Evolutionary conservation across 2,888 invertebrate species (phyloP).

Genomic region (Liopterus haemorrhoidalis): DNA sequence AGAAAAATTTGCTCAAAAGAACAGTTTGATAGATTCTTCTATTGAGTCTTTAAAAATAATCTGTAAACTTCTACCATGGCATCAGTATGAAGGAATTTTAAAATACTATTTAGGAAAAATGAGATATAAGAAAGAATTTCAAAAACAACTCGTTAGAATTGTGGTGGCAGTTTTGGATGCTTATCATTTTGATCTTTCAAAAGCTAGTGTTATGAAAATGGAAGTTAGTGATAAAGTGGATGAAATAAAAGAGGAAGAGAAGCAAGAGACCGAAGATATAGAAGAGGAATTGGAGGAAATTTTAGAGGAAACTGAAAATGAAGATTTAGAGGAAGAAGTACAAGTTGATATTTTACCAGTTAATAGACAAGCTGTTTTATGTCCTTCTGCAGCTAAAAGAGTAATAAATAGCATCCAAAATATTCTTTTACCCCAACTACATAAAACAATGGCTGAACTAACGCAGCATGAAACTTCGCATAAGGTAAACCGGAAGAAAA

Average conservation of each 20-base stretch:
- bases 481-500: slow-evolving; percentile 67
- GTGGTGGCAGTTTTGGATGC: slow-evolving; percentile 76
- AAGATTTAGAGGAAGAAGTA: slow-evolving; percentile 34
- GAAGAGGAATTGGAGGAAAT: slow-evolving; percentile 44
- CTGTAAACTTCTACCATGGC: slow-evolving; percentile 79
- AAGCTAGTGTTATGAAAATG: slow-evolving; percentile 44
- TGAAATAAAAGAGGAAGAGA: slow-evolving; percentile 40
- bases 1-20: slow-evolving; percentile 69
- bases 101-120: slow-evolving; percentile 75
- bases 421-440: slow-evolving; percentile 73
- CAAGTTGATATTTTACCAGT: slow-evolving; percentile 36
- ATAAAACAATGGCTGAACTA: slow-evolving; percentile 62
- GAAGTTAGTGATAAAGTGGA: slow-evolving; percentile 33
- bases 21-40: slow-evolving; percentile 76
- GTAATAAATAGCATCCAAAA: slow-evolving; percentile 66
- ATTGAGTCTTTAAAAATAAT: slow-evolving; percentile 74
- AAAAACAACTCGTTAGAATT: slow-evolving; percentile 75
- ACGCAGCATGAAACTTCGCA: slow-evolving; percentile 71
- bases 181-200: slow-evolving; percentile 85
- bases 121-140: slow-evolving; percentile 63
- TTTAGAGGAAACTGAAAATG: slow-evolving; percentile 36
- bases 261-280: slow-evolving; percentile 42
- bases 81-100: slow-evolving; percentile 76
- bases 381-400: slow-evolving; percentile 66
- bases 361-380: slow-evolving; percentile 52